A percentile compares a stretch with the other conserved stretches of the same genome.
Conservation (phyloP, 2,888 invertebrate species). For the Drosophila macrospina region DNA sequence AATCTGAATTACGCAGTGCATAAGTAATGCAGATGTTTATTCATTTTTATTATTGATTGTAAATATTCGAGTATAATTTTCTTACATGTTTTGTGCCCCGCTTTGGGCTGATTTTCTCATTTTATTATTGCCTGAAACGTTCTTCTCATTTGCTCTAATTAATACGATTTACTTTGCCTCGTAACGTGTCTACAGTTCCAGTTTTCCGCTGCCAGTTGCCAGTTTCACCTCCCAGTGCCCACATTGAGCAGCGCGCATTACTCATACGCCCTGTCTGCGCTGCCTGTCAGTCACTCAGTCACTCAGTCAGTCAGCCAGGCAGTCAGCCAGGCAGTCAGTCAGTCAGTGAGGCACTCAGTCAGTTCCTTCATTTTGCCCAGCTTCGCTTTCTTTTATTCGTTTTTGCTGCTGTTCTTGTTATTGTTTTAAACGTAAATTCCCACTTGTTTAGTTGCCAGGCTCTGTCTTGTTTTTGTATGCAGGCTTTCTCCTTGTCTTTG, state of each 20-base stretch:
- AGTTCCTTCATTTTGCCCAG: slow-evolving; percentile 43
- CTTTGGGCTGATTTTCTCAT: slow-evolving; percentile 30
- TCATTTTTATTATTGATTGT: background rate
- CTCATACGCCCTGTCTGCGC: slow-evolving; percentile 54
- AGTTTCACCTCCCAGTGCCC: background rate
- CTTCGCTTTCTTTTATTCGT: slow-evolving; percentile 31
- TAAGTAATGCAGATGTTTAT: too few species aligned
- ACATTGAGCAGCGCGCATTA: slow-evolving; percentile 46
- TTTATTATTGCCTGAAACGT: slow-evolving; percentile 62
- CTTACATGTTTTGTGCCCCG: background rate
- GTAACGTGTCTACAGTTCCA: slow-evolving; percentile 5
- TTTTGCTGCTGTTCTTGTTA: slow-evolving; percentile 62
- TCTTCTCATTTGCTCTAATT: slow-evolving; percentile 64
- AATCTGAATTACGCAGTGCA: too few species aligned
- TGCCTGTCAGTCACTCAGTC: slow-evolving; percentile 39
- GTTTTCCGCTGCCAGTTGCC: slow-evolving; percentile 5
- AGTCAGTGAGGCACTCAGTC: slow-evolving; percentile 45
- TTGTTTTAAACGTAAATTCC: slow-evolving; percentile 76
- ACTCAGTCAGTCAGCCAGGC: slow-evolving; percentile 33
- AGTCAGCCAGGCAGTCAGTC: slow-evolving; percentile 42
- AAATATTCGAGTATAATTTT: background rate
- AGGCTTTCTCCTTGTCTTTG: slow-evolving; percentile 48
- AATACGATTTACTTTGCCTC: slow-evolving; percentile 39
- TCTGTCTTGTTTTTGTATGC: slow-evolving; percentile 54
- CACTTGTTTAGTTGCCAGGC: slow-evolving; percentile 72